phyloP scores from a whole-genome alignment of 1,140 invertebrate genomes.

The Zaprionus kolodkinae region DNA sequence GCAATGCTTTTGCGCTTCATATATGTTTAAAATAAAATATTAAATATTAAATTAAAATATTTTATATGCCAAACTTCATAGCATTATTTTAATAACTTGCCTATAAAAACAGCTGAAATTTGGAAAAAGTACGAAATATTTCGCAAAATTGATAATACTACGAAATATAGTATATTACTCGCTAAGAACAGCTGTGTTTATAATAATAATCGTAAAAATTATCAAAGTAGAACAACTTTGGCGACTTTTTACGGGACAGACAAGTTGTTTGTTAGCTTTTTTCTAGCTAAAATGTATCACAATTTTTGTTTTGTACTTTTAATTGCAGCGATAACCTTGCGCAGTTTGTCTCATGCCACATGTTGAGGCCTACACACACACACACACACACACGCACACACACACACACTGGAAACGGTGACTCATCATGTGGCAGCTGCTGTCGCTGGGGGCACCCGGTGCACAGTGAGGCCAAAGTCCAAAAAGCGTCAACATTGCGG shows the following conservation, averaged over 20 bases:
- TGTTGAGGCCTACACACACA: slow-evolving; percentile 19
- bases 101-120: too few species aligned
- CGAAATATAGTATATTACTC: background rate
- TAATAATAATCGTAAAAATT: background rate
- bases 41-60: too few species aligned
- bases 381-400: slow-evolving; percentile 3
- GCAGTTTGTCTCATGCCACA: slow-evolving; percentile 25
- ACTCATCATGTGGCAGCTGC: slow-evolving; percentile 60
- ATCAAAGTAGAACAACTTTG: background rate
- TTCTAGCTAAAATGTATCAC: slow-evolving; percentile 5
- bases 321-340: slow-evolving; percentile 41
- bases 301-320: slow-evolving; percentile 17
- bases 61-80: background rate
- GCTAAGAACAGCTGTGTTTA: background rate
- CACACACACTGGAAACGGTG: slow-evolving; percentile 26
- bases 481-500: slow-evolving; percentile 52
- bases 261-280: slow-evolving; percentile 4
- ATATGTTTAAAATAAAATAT: background rate
- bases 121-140: too few species aligned
- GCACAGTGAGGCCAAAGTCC: slow-evolving; percentile 66
- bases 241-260: slow-evolving; percentile 1
- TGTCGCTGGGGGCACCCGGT: slow-evolving; percentile 42
- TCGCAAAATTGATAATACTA: too few species aligned
- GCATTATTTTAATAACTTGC: background rate
- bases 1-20: too few species aligned